Percentiles rank a stretch among this genome's conserved stretches.
Conservation (phyloP, 2,113 vertebrate genomes). For the Deroptyus accipitrinus region DNA sequence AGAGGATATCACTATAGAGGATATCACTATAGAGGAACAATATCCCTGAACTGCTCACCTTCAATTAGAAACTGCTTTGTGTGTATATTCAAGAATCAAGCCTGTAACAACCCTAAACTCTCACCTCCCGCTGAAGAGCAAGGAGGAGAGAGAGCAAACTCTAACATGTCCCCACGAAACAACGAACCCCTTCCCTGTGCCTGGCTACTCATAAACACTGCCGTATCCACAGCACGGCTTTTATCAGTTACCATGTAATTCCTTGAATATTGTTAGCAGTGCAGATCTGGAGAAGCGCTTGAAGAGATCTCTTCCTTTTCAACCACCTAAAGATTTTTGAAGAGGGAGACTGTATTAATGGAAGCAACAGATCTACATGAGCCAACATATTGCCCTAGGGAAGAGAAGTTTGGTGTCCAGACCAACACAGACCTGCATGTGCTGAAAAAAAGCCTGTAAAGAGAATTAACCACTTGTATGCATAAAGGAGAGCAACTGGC, state of each 20-base stretch:
- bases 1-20: background rate
- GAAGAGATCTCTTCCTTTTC: background rate
- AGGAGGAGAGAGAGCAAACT: background rate
- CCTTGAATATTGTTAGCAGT: background rate
- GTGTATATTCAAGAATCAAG: background rate
- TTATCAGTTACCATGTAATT: background rate
- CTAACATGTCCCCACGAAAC: background rate
- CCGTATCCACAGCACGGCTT: background rate
- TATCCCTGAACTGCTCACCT: background rate
- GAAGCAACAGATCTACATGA: background rate
- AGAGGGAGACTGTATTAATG: background rate
- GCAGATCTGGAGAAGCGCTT: background rate
- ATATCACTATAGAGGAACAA: background rate
- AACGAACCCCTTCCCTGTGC: background rate
- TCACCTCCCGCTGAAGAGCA: background rate
- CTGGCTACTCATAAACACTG: background rate
- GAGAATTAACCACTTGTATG: background rate
- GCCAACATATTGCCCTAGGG: background rate
- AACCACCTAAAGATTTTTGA: background rate
- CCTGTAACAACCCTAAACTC: background rate
- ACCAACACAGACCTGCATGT: background rate
- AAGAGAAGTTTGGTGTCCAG: background rate
- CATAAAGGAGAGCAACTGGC: background rate
- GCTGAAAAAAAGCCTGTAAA: background rate
- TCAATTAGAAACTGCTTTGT: background rate